Conservation (phyloP, 1,140 invertebrate genomes). For the Diabrotica undecimpunctata region DNA sequence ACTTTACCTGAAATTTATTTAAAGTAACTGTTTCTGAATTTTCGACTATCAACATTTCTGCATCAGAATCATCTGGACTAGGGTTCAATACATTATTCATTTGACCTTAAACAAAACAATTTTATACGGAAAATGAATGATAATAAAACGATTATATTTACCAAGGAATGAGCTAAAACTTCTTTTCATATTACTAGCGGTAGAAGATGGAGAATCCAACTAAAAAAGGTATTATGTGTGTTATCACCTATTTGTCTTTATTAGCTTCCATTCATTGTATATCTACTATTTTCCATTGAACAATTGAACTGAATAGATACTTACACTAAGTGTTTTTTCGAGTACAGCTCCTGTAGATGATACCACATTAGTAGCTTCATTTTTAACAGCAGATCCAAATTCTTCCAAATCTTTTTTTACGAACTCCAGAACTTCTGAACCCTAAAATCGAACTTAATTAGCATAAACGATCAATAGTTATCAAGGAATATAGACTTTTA, state of each 20-base stretch:
- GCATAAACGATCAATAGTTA: neutral
- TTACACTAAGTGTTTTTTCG: constrained; percentile 66
- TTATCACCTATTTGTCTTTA: too few relatives aligned
- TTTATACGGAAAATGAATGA: neutral
- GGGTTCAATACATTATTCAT: constrained; percentile 66
- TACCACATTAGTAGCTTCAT: constrained; percentile 64
- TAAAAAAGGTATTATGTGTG: constrained; percentile 35
- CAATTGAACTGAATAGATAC: neutral
- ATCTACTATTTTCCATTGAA: too few relatives aligned
- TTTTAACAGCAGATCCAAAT: constrained; percentile 65
- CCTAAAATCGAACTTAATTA: constrained; percentile 51
- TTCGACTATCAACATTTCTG: constrained; percentile 61
- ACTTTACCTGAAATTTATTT: constrained; percentile 57
- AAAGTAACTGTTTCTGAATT: constrained; percentile 56
- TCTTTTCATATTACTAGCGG: constrained; percentile 65
- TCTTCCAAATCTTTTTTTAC: constrained; percentile 74
- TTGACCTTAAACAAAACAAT: constrained; percentile 49
- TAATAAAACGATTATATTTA: constrained; percentile 46
- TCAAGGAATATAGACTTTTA: too few relatives aligned
- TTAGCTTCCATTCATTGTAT: too few relatives aligned
- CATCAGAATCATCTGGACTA: constrained; percentile 65
- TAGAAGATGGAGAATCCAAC: constrained; percentile 65
- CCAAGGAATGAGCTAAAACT: constrained; percentile 65
- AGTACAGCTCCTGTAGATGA: constrained; percentile 59
- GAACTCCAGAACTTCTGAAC: constrained; percentile 67